Evolutionary conservation across 2,113 vertebrate genomes (phyloP).

Genomic region (Gila orcuttii): DNA sequence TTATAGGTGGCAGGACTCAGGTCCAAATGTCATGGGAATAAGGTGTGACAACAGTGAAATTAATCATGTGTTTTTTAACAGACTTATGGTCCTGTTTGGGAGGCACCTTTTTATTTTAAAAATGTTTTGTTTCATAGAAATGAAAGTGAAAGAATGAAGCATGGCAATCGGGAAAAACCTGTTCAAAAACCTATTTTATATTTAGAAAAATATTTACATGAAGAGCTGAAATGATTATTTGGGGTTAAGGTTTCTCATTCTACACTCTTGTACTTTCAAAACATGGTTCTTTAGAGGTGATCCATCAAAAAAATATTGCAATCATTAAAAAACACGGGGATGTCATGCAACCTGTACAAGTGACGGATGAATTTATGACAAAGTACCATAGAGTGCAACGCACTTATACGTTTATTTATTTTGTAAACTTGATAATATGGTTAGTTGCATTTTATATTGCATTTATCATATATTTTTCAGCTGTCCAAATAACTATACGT

Average conservation of each 20-base stretch:
- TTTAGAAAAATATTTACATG: background rate
- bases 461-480: too few species aligned
- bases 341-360: background rate
- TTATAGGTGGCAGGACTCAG: background rate
- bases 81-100: background rate
- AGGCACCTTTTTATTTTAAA: background rate
- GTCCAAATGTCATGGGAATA: background rate
- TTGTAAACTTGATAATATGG: too few species aligned
- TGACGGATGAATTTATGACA: background rate
- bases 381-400: background rate
- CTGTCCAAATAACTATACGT: too few species aligned
- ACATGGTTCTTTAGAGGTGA: background rate
- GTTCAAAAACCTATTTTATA: background rate
- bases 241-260: background rate
- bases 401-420: too few species aligned
- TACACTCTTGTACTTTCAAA: background rate
- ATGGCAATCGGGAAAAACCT: background rate
- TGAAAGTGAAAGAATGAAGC: slow-evolving; percentile 3
- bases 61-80: background rate
- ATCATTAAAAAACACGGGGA: background rate
- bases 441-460: too few species aligned
- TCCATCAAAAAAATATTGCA: background rate
- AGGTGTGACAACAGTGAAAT: background rate
- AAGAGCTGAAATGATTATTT: background rate
- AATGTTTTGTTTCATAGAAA: background rate